Evolutionary conservation across 1,140 invertebrate species (phyloP), one percentile per base, ranked within the genome.

Genomic region (Whitmania pigra): DNA sequence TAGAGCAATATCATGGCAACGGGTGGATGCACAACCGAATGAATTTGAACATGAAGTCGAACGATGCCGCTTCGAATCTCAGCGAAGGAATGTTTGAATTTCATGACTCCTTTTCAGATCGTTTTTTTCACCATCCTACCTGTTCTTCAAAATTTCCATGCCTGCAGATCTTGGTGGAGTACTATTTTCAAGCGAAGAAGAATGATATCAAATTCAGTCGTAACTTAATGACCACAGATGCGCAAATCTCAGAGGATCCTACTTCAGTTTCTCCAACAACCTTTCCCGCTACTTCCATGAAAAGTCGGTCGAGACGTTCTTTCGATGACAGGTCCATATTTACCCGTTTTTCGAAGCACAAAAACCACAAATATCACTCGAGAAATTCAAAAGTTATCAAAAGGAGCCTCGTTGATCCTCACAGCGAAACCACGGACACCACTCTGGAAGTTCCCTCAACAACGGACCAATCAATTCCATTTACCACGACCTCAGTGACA

Each of bases 101-200:
- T 18, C 57, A n/a, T 7, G 22, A 22, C 57, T 63, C 57, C 29
- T 49, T 49, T 49, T 49, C 43, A 49, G 43, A 49, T 49, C 43
- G 43, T 49, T 49, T 49, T 17, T 49, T 15, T 17, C 57, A 22
- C 18, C 57, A 63, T 63, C 57, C 29, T 2, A 68, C 36, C n/a
- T 68, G 67, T 43, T 22, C 25, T 11, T 68, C 67, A 25, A 68
- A 68, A 18, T 68, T 29, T 43, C 67, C 67, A n/a, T 68, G 67
- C 67, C n/a, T 68, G 29, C 67, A 68, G 67, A 68, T 68, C 25
- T n/a, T 36, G 11, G 67, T 68, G 25, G 22, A 36, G 15, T 68
- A 31, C 18, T 1, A 63, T 7, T 25, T 63, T 63, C 22, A 63
- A 63, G 29, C 57, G 29, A 63, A 15, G 57, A 63, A 20, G 9